Evolutionary conservation across 2,113 vertebrate species (phyloP).

Genomic region (Megaleporinus macrocephalus): DNA sequence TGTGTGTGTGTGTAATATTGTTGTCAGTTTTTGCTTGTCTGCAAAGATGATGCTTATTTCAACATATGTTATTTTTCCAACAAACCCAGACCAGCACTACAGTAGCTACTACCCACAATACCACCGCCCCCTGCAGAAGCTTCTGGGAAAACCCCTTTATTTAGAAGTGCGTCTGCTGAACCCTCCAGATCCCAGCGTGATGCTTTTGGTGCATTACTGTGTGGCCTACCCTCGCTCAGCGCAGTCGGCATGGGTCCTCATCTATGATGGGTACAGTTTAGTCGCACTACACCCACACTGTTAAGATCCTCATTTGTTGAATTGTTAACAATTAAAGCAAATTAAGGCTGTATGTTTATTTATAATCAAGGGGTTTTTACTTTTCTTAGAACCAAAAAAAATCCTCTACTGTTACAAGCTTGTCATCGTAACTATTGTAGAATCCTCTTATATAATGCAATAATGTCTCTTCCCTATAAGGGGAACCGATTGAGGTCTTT

Average conservation of each 20-base stretch:
- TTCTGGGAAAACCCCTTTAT: constrained; percentile 76
- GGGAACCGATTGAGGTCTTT: too few species aligned
- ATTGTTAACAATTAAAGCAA: not conserved
- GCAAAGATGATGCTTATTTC: not conserved
- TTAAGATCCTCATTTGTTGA: not conserved
- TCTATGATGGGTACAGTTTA: constrained; percentile 76
- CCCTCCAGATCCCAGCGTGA: constrained; percentile 69
- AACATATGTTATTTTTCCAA: not conserved
- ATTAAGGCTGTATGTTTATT: too few species aligned
- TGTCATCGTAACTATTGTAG: too few species aligned
- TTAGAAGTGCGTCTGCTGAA: constrained; percentile 78
- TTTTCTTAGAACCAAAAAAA: too few species aligned
- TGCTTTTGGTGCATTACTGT: constrained; percentile 79
- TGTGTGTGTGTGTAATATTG: too few species aligned
- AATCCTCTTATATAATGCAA: too few species aligned
- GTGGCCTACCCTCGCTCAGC: constrained; percentile 79
- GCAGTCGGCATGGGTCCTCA: constrained; percentile 76
- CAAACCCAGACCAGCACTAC: constrained; percentile 68
- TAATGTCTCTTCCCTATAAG: too few species aligned
- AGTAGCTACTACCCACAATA: constrained; percentile 75
- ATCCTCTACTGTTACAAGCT: too few species aligned
- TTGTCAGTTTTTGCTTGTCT: not conserved
- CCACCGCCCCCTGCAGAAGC: constrained; percentile 75
- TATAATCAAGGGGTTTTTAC: too few species aligned
- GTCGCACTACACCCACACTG: not conserved